Conservation (phyloP, 2,113 vertebrate species). For the Meles meles region DNA sequence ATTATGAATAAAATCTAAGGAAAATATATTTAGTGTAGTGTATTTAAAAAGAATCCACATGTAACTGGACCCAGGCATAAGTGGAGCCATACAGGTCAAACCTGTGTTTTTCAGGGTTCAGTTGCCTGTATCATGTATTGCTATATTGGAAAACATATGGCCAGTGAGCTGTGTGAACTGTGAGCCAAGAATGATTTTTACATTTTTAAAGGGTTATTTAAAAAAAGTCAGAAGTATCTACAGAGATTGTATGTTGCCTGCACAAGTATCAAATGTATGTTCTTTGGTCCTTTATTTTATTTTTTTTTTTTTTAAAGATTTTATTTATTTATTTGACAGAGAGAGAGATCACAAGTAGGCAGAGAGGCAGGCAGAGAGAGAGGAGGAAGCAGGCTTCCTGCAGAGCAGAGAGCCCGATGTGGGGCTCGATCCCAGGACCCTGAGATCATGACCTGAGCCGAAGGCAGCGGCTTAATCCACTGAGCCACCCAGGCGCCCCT, state of each 20-base stretch:
- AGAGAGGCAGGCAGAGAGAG: too few species aligned
- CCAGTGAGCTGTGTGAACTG: neutral
- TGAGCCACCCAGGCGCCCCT: too few species aligned
- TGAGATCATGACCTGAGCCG: too few species aligned
- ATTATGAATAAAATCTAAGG: neutral
- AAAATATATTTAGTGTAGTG: neutral
- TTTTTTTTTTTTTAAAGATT: too few species aligned
- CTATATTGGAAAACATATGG: neutral
- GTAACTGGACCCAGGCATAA: neutral
- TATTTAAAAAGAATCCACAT: neutral
- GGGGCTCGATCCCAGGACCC: too few species aligned
- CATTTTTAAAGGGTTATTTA: neutral
- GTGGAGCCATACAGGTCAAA: neutral
- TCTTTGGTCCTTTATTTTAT: neutral
- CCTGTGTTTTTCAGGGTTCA: neutral
- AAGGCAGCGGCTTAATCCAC: too few species aligned
- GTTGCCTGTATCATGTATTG: neutral
- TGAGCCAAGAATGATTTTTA: slow-evolving; percentile 9
- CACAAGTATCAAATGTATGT: neutral
- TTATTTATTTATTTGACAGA: too few species aligned
- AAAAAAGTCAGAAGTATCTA: neutral
- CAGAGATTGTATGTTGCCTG: neutral
- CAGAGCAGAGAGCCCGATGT: too few species aligned
- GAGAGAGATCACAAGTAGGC: too few species aligned
- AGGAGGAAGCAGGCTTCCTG: too few species aligned